phyloP scores from a whole-genome alignment of 2,113 vertebrate species.

The Prunella himalayana region DNA sequence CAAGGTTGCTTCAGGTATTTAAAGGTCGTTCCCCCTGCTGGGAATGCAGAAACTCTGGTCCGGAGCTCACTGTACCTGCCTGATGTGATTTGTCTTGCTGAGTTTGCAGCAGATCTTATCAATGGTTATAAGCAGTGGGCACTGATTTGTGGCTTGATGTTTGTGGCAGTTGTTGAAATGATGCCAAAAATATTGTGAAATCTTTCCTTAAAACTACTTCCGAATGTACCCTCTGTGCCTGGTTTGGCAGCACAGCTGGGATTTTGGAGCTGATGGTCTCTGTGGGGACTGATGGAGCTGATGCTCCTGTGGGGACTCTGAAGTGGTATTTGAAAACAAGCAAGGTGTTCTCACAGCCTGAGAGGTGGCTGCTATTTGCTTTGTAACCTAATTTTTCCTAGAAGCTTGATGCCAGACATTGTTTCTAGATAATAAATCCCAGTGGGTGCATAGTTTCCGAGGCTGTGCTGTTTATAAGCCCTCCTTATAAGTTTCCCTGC shows the following conservation, averaged over 20 bases:
- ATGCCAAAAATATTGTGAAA: not conserved
- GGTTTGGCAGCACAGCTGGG: not conserved
- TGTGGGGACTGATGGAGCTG: too few species aligned
- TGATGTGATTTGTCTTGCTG: not conserved
- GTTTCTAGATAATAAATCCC: slow-evolving; percentile 40
- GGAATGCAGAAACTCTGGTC: not conserved
- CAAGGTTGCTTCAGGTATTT: not conserved
- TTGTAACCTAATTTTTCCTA: slow-evolving; percentile 26
- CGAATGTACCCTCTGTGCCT: not conserved
- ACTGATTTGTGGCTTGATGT: not conserved
- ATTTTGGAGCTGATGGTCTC: not conserved
- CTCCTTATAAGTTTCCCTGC: not conserved
- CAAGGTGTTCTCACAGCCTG: not conserved
- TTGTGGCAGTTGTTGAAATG: not conserved
- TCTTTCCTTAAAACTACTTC: not conserved
- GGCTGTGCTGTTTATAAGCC: not conserved
- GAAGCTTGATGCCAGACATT: not conserved
- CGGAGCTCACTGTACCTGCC: not conserved
- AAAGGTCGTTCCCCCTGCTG: not conserved
- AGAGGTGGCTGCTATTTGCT: not conserved
- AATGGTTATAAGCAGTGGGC: not conserved
- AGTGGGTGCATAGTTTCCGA: not conserved
- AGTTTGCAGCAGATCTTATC: not conserved
- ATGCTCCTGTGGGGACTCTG: not conserved
- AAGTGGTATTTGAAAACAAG: not conserved